A percentile compares a stretch with the other conserved stretches of the same genome.
Evolutionary conservation across 2,797 vertebrate genomes (phyloP).

Genomic region (Macroramphosus scolopax): DNA sequence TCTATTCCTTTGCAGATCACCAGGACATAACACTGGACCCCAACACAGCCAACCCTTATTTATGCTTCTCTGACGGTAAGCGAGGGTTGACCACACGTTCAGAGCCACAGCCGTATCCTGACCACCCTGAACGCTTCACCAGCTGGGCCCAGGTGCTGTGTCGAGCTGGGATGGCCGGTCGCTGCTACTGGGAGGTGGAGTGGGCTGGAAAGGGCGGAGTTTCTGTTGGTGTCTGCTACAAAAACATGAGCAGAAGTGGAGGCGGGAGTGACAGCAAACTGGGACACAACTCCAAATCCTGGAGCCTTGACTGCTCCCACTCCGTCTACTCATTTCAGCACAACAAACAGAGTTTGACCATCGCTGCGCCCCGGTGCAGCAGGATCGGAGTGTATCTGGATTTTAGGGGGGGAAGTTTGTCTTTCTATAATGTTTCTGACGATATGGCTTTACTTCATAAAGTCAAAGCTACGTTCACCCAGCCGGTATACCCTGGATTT

Average conservation of each 20-base stretch:
- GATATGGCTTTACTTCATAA: constrained; percentile 64
- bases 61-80: constrained; percentile 55
- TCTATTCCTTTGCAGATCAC: constrained; percentile 55
- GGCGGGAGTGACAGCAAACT: constrained; percentile 70
- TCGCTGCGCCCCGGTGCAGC: constrained; percentile 31
- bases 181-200: constrained; percentile 80
- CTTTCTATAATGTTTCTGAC: constrained; percentile 71
- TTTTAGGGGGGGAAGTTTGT: constrained; percentile 64
- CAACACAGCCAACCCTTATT: constrained; percentile 72
- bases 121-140: constrained; percentile 72
- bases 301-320: constrained; percentile 70
- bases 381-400: constrained; percentile 75
- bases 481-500: constrained; percentile 74
- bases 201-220: constrained; percentile 68
- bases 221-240: constrained; percentile 73
- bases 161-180: constrained; percentile 62
- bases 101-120: constrained; percentile 56
- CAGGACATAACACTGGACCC: constrained; percentile 64
- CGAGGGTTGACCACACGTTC: constrained; percentile 48
- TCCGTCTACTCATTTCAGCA: constrained; percentile 66
- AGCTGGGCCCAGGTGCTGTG: constrained; percentile 79
- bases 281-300: constrained; percentile 76
- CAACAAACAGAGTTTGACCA: constrained; percentile 52
- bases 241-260: constrained; percentile 60
- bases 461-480: constrained; percentile 61